Evolutionary conservation across 2,797 vertebrate species (phyloP).

Genomic region (Hoplostethus mediterraneus): DNA sequence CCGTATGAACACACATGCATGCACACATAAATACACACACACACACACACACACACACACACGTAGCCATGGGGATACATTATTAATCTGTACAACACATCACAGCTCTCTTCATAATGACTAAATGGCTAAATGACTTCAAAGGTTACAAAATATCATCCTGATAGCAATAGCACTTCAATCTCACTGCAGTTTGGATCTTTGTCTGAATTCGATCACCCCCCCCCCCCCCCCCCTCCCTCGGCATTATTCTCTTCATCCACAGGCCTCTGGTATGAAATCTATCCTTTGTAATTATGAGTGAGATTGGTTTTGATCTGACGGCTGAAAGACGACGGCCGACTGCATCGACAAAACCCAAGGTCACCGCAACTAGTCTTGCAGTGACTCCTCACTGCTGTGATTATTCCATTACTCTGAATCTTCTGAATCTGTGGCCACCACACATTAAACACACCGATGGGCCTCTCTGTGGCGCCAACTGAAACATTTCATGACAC

Average conservation of each 20-base stretch:
- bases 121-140: slow-evolving; percentile 59
- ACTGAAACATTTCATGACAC: slow-evolving; percentile 47
- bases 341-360: slow-evolving; percentile 65
- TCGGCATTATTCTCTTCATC: slow-evolving; percentile 28
- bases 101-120: slow-evolving; percentile 42
- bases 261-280: slow-evolving; percentile 23
- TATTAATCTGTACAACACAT: slow-evolving; percentile 47
- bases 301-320: slow-evolving; percentile 46
- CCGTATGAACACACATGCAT: background rate
- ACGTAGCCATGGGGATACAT: slow-evolving; percentile 21
- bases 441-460: slow-evolving; percentile 62
- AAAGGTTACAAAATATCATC: slow-evolving; percentile 59
- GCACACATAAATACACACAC: background rate
- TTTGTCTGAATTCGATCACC: slow-evolving; percentile 25
- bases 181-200: slow-evolving; percentile 28
- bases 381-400: slow-evolving; percentile 54
- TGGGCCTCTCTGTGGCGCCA: slow-evolving; percentile 38
- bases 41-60: background rate
- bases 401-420: slow-evolving; percentile 75
- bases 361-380: slow-evolving; percentile 58
- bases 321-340: slow-evolving; percentile 34
- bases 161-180: slow-evolving; percentile 40
- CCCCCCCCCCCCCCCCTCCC: background rate
- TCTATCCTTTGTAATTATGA: slow-evolving; percentile 47
- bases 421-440: slow-evolving; percentile 69